phyloP scores from a whole-genome alignment of 92 coral and sea anemone genomes.

The Palythoa grandis region DNA sequence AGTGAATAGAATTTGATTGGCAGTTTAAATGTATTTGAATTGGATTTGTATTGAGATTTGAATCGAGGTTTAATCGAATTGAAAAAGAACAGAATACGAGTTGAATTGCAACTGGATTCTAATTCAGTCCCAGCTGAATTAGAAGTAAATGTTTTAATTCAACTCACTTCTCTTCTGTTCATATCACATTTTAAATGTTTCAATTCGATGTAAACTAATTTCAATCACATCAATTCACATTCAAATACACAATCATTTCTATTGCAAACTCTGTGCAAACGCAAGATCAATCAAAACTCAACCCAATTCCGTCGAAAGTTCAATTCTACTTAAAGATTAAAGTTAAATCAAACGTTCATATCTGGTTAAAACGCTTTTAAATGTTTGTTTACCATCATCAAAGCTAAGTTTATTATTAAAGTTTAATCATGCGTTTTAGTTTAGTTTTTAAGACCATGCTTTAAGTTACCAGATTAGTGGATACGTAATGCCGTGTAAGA shows the following conservation, averaged over 20 bases:
- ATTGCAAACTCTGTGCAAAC: background rate
- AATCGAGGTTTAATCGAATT: background rate
- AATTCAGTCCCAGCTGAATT: background rate
- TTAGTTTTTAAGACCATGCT: background rate
- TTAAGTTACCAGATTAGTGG: background rate
- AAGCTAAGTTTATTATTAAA: background rate
- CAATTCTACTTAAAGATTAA: background rate
- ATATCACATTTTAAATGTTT: background rate
- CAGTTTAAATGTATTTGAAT: slow-evolving; percentile 1
- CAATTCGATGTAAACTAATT: background rate
- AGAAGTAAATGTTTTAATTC: background rate
- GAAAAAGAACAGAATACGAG: background rate
- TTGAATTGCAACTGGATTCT: background rate
- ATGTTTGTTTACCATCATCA: background rate
- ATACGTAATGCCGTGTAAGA: background rate
- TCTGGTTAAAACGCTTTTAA: background rate
- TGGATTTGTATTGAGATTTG: background rate
- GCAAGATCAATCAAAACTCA: background rate
- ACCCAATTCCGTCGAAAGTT: background rate
- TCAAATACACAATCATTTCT: background rate
- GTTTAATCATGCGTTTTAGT: background rate
- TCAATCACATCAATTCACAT: background rate
- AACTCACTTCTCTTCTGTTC: background rate
- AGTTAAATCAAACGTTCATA: background rate
- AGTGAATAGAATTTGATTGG: slow-evolving; percentile 2